Conservation (phyloP, 2,113 vertebrate species). For the Athene noctua region DNA sequence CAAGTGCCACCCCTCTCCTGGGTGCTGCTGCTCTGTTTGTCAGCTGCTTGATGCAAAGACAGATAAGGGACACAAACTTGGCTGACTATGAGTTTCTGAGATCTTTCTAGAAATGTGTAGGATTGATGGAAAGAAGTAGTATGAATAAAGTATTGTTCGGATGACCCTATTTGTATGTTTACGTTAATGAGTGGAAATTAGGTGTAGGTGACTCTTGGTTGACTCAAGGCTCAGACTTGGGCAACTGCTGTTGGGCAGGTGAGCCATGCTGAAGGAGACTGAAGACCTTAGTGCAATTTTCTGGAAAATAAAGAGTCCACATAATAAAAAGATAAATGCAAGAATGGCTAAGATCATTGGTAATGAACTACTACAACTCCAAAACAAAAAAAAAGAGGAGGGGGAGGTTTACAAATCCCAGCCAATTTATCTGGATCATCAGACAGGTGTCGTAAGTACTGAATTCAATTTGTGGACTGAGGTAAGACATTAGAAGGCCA, state of each 20-base stretch:
- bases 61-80: not conserved
- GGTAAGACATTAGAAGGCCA: not conserved
- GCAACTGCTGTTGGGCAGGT: not conserved
- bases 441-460: not conserved
- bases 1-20: fast-evolving
- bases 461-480: not conserved
- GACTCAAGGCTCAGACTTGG: not conserved
- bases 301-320: not conserved
- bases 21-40: not conserved
- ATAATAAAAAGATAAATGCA: not conserved
- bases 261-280: not conserved
- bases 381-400: not conserved
- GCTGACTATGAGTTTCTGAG: not conserved
- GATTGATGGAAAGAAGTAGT: not conserved
- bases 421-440: not conserved
- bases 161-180: not conserved
- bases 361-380: not conserved
- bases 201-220: not conserved
- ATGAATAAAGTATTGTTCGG: not conserved
- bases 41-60: not conserved
- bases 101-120: not conserved
- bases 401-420: not conserved
- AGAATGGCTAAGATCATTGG: not conserved
- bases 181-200: not conserved
- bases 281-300: not conserved